Evolutionary conservation across 2,797 vertebrate genomes (phyloP).

Genomic region (Pipistrellus nathusii): DNA sequence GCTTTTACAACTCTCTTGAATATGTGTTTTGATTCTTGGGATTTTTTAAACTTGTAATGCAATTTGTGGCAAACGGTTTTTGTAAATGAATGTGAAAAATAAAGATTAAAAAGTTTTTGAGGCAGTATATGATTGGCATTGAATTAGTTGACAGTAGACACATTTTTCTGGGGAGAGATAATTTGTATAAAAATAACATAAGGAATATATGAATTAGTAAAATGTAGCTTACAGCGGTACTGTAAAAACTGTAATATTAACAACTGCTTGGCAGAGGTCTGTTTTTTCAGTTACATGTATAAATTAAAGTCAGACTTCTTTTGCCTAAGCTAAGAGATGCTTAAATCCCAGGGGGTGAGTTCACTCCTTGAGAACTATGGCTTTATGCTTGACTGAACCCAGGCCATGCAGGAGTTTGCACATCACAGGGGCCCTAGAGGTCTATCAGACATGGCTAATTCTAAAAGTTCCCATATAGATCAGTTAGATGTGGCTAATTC

Average conservation of each 20-base stretch:
- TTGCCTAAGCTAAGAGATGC: not conserved
- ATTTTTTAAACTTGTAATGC: conserved; percentile 29
- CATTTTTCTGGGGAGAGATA: not conserved
- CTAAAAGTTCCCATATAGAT: not conserved
- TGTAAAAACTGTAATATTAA: conserved; percentile 13
- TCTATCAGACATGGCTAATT: not conserved
- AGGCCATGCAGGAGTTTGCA: not conserved
- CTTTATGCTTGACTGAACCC: not conserved
- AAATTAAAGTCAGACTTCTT: not conserved
- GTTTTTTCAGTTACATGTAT: conserved; percentile 9
- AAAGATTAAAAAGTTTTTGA: conserved; percentile 45
- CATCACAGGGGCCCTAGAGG: not conserved
- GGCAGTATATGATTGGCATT: not conserved
- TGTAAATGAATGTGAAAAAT: conserved; percentile 1
- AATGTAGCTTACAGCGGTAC: not conserved
- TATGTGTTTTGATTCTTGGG: not conserved
- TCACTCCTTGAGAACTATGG: not conserved
- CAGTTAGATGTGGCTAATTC: not conserved
- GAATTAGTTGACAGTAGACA: conserved; percentile 49
- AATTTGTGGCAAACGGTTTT: not conserved
- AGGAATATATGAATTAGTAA: conserved; percentile 7
- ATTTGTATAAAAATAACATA: conserved; percentile 21
- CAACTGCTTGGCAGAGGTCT: not conserved
- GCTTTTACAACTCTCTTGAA: not conserved
- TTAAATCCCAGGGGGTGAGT: not conserved